Conservation (phyloP, 2,888 invertebrate species). For the Psylliodes chrysocephalus region DNA sequence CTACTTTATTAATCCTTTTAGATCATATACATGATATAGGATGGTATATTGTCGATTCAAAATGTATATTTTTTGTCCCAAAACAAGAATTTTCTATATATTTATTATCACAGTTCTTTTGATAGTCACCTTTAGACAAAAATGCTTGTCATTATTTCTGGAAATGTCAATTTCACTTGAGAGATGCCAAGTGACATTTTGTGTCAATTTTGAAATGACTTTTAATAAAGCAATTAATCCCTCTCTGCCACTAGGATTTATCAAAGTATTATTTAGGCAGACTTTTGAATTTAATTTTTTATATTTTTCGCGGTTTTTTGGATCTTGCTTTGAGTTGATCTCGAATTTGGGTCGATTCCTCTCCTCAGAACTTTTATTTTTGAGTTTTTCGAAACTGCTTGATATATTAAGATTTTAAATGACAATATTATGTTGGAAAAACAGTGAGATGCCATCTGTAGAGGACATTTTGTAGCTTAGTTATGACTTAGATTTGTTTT, state of each 20-base stretch:
- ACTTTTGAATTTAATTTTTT: not conserved
- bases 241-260: too few species aligned
- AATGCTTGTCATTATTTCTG: too few species aligned
- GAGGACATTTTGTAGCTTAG: slow-evolving; percentile 39
- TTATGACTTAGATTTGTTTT: slow-evolving; percentile 43
- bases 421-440: slow-evolving; percentile 44
- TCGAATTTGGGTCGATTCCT: slow-evolving; percentile 16
- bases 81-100: too few species aligned
- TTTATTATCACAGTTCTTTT: too few species aligned
- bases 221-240: not conserved
- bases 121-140: too few species aligned
- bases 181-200: too few species aligned
- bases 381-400: slow-evolving; percentile 4
- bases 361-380: not conserved
- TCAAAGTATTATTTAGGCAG: too few species aligned
- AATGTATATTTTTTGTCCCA: too few species aligned
- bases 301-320: not conserved
- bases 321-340: not conserved
- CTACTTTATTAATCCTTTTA: too few species aligned
- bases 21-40: too few species aligned
- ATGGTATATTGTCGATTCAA: too few species aligned
- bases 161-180: too few species aligned
- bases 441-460: slow-evolving; percentile 47
- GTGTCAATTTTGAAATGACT: not conserved
- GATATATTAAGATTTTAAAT: slow-evolving; percentile 28